Evolutionary conservation across 2,888 invertebrate species (phyloP), one percentile per base, ranked within the genome.

Genomic region (Smittia sp.): DNA sequence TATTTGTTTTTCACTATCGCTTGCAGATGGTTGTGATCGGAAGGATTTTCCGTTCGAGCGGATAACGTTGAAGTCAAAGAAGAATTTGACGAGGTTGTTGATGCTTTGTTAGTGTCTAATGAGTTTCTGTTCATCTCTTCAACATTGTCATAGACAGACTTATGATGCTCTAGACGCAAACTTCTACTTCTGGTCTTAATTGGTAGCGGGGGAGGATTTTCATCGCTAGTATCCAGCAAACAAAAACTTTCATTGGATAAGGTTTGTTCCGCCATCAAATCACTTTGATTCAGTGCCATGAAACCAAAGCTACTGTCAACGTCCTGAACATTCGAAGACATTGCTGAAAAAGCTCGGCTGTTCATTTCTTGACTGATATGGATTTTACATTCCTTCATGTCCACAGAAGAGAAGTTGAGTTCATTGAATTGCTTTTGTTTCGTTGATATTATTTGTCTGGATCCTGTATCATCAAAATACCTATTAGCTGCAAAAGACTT

Each of bases 161-260:
- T 85, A 75, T 87, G 85, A 66, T 88, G 82, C 75, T 88, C 87
- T 78, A 85, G 84, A 77, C 83, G 82, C 75, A 80, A 80, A 11
- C 82, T 80, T 69, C 81, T 81, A 11, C 82, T 81, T 63, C 76
- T 41, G 76, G 84, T 85, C 83, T 88, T 87, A 73, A 84, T 86
- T 63, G 88, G 88, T 79, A 87, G 80, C 78, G 87, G 87, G n/a
- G 88, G 88, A 77, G 88, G 88, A 75, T 77, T 38, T 72, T 79
- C 75, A 54, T 38, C 65, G 32, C 2, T 11, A 2, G 25, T 11
- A 1, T 25, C 27, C 4, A 25, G 7, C n/a, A n/a, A n/a, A 15
- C 11, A 94, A 77, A 93, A 84, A 77, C 94, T 95, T 72, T 93
- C 93, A 74, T 89, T 86, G 86, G 74, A 87, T 82, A 76, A 89